phyloP scores from a whole-genome alignment of 2,888 invertebrate genomes.

The Pristionchus arcanus region DNA sequence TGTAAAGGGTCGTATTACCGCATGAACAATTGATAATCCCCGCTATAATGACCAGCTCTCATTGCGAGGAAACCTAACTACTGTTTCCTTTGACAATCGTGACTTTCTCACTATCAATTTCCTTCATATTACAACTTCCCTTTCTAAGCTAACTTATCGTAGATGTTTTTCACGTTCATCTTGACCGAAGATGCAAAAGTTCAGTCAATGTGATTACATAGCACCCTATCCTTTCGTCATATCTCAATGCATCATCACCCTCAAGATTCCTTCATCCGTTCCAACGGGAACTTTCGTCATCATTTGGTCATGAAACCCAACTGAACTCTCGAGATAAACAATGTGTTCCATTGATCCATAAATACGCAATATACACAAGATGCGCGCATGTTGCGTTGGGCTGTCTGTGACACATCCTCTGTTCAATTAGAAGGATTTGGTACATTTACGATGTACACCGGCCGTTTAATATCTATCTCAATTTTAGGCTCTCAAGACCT shows the following conservation, averaged over 20 bases:
- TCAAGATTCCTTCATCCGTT: not conserved
- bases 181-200: too few species aligned
- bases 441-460: too few species aligned
- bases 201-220: not conserved
- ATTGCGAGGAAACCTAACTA: too few species aligned
- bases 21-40: too few species aligned
- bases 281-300: not conserved
- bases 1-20: not conserved
- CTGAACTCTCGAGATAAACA: conserved; percentile 17
- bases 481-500: too few species aligned
- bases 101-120: not conserved
- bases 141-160: too few species aligned
- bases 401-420: not conserved
- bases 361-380: not conserved
- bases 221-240: not conserved
- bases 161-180: too few species aligned
- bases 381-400: not conserved
- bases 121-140: not conserved
- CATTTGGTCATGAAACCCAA: not conserved
- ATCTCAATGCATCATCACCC: conserved; percentile 21
- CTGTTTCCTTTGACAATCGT: too few species aligned
- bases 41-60: too few species aligned
- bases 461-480: too few species aligned
- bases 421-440: not conserved
- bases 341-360: not conserved